Evolutionary conservation across 2,888 invertebrate species (phyloP).

Genomic region (Deilephila porcellus): DNA sequence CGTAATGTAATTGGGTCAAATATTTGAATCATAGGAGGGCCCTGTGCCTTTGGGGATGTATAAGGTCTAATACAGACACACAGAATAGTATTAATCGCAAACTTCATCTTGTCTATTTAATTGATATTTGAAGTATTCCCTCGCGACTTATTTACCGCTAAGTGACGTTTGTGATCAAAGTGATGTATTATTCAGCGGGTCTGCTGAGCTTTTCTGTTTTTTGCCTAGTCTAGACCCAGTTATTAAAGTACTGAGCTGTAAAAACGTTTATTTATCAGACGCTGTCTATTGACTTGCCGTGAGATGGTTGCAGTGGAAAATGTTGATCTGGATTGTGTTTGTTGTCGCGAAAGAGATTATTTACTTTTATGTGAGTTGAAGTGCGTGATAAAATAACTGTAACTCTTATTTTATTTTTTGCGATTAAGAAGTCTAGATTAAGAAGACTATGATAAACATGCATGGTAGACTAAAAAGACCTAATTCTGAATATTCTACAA

Average conservation of each 20-base stretch:
- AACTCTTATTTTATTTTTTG: no score
- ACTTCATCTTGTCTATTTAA: not conserved
- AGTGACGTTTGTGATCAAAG: not conserved
- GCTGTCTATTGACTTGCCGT: not conserved
- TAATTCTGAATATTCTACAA: no score
- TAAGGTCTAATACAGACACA: no score
- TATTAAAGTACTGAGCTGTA: not conserved
- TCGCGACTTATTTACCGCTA: not conserved
- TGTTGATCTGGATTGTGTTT: not conserved
- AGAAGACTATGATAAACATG: no score
- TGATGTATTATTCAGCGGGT: constrained; percentile 4
- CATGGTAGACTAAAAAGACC: no score
- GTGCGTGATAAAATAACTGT: no score
- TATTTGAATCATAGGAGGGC: no score
- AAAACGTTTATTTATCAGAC: not conserved
- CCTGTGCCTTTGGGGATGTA: no score
- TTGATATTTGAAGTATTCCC: not conserved
- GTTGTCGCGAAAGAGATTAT: not conserved
- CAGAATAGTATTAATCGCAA: not conserved
- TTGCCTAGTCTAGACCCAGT: not conserved
- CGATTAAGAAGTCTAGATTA: no score
- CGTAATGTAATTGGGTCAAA: no score
- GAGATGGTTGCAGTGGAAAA: not conserved
- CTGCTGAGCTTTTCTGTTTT: not conserved
- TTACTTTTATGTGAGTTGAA: no score